Evolutionary conservation across 2,113 vertebrate species (phyloP).

Genomic region (Syrrhaptes paradoxus): DNA sequence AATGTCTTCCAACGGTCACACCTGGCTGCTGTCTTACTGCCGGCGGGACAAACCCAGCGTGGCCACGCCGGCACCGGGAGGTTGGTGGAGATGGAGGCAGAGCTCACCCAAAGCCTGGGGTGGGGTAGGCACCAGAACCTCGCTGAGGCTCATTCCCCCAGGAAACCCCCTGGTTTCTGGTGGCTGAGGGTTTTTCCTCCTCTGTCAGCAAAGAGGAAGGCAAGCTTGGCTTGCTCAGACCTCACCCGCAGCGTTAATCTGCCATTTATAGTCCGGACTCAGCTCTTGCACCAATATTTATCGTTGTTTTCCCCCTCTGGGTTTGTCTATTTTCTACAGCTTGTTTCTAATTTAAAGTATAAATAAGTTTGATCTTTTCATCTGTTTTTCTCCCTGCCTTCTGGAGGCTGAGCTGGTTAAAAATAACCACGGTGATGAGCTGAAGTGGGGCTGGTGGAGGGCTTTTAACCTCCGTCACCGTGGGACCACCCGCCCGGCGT

Average conservation of each 20-base stretch:
- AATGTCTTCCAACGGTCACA: not conserved
- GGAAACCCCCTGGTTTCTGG: not conserved
- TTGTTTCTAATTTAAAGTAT: constrained; percentile 14
- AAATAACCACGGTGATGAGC: not conserved
- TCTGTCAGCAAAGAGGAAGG: not conserved
- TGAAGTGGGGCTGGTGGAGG: not conserved
- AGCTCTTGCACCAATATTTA: not conserved
- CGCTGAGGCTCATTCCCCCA: not conserved
- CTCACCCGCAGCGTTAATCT: accelerated
- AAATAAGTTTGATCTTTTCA: constrained; percentile 52
- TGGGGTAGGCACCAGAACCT: not conserved
- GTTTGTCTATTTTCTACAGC: not conserved
- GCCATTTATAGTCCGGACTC: not conserved
- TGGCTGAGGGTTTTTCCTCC: not conserved
- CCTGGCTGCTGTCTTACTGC: not conserved
- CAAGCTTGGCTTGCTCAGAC: not conserved
- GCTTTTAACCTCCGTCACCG: not conserved
- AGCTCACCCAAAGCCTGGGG: not conserved
- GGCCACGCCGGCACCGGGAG: not conserved
- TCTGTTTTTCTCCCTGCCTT: constrained; percentile 23
- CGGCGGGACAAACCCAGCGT: not conserved
- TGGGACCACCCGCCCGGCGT: accelerated
- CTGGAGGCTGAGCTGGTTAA: constrained; percentile 32
- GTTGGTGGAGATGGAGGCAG: not conserved
- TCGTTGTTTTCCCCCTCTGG: not conserved